Evolutionary conservation across 2,797 vertebrate species (phyloP), one percentile per base, ranked within the genome.

Genomic region (Distichodus sexfasciatus): DNA sequence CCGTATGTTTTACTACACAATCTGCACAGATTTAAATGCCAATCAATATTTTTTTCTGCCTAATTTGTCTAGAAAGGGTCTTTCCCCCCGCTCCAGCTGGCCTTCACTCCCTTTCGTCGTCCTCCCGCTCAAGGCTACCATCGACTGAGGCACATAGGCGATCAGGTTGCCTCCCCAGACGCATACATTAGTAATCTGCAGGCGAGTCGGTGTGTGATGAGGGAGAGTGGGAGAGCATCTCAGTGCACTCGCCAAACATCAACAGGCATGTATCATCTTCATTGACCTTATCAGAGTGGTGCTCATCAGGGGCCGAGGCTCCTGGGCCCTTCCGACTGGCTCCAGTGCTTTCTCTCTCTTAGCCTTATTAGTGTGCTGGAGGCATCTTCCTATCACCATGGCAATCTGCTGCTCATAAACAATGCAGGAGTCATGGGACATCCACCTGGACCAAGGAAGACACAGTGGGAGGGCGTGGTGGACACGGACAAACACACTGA

Each of bases 221-320:
- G 33, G 68, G 58, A 43, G 59, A 47, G 48, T 6, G 28, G 71
- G 55, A 71, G 55, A 71, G 54, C 43, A 50, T 77, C 73, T 74
- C 64, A 62, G 65, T 71, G 68, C 73, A 75, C 66, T 74, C 71
- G 29, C 66, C 66, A 75, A 77, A 73, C 70, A 76, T 78, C 73
- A 80, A 76, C 76, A 80, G 64, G 66, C 72, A 66, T 76, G 72
- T 62, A 73, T 69, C 70, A 80, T 78, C 74, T 76, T 76, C 76
- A 80, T 80, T 72, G 71, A 80, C 79, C 79, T 78, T 79, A 79
- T 79, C 77, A 79, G 77, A 76, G 71, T 48, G 38, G 38, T 69
- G 65, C 74, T 74, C 76, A 78, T 69, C 26, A 38, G 73, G 57
- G 76, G 67, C 73, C 29, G 53, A 51, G 41, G 66, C 73, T 80